Evolutionary conservation across 2,797 vertebrate genomes (phyloP).

Genomic region (Harpagifer antarcticus): DNA sequence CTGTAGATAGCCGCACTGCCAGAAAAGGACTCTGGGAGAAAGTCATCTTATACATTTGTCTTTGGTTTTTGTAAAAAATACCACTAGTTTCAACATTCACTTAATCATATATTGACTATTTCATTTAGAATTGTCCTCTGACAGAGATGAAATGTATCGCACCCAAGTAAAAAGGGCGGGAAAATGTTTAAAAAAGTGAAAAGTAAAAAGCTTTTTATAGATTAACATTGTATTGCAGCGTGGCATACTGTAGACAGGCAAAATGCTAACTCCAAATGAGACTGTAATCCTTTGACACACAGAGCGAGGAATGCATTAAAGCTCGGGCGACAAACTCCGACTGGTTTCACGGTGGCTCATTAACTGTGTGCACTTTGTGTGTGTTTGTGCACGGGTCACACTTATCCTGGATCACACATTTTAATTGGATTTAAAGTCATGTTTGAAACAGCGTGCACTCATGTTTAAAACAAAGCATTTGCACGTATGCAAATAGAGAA

Average conservation of each 20-base stretch:
- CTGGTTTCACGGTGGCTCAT: constrained; percentile 51
- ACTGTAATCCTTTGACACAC: constrained; percentile 61
- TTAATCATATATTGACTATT: constrained; percentile 15
- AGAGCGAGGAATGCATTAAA: constrained; percentile 47
- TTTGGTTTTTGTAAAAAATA: not conserved
- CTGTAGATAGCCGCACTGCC: not conserved
- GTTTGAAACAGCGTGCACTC: constrained; percentile 2
- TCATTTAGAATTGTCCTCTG: not conserved
- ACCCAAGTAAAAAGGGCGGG: not conserved
- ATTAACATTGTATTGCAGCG: constrained; percentile 42
- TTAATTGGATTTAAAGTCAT: constrained; percentile 65
- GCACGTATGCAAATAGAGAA: constrained; percentile 8
- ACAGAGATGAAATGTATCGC: constrained; percentile 7
- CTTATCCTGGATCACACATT: constrained; percentile 36
- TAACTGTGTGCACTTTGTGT: constrained; percentile 42
- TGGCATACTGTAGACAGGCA: constrained; percentile 27
- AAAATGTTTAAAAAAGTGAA: constrained; percentile 10
- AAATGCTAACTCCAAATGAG: constrained; percentile 56
- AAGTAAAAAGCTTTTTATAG: not conserved
- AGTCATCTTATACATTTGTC: not conserved
- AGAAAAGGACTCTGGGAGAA: not conserved
- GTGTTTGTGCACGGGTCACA: constrained; percentile 25
- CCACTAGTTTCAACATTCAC: constrained; percentile 1
- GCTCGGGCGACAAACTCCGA: constrained; percentile 29
- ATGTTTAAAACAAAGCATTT: constrained; percentile 51